These are phyloP conservation scores for Dicentrarchus labrax DNA, from an alignment of 2,113 vertebrate genomes.

Conservation along the genomic window DNA sequence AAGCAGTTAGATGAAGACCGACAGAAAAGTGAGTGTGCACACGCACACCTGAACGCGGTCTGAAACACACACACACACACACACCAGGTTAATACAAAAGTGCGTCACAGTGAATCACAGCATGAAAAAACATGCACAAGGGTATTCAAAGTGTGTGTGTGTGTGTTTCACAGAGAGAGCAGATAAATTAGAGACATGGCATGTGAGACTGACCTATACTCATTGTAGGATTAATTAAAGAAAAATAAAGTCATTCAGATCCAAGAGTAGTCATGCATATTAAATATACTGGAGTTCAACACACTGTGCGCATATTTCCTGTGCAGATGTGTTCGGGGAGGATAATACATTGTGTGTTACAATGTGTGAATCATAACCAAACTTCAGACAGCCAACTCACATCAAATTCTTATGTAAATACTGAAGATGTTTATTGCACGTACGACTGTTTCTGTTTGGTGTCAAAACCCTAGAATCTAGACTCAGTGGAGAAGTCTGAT, in stretches of 20 bases:
- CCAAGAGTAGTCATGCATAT: not conserved
- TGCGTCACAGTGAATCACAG: conserved; percentile 5
- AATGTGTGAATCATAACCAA: not conserved
- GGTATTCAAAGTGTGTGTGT: not conserved
- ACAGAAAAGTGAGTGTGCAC: conserved; percentile 4
- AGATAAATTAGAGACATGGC: not conserved
- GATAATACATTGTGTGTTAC: not conserved
- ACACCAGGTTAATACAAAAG: not conserved
- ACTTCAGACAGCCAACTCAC: not conserved
- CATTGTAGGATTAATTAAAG: not conserved
- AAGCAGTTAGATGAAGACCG: conserved; percentile 15
- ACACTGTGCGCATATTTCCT: not conserved
- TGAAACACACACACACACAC: not conserved
- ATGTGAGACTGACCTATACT: not conserved
- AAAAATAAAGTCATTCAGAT: not conserved
- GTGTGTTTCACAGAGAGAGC: not conserved
- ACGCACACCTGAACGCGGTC: not conserved
- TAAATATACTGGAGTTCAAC: not conserved
- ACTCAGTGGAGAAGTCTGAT: not conserved
- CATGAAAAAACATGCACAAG: not conserved
- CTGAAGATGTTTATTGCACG: not conserved
- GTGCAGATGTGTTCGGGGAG: not conserved
- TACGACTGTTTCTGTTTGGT: not conserved
- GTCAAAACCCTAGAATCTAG: not conserved
- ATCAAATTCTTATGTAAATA: not conserved